Evolutionary conservation across 64 coral and sea anemone genomes (phyloP), one percentile per base, ranked within the genome.

Genomic region (Platygyra sinensis): DNA sequence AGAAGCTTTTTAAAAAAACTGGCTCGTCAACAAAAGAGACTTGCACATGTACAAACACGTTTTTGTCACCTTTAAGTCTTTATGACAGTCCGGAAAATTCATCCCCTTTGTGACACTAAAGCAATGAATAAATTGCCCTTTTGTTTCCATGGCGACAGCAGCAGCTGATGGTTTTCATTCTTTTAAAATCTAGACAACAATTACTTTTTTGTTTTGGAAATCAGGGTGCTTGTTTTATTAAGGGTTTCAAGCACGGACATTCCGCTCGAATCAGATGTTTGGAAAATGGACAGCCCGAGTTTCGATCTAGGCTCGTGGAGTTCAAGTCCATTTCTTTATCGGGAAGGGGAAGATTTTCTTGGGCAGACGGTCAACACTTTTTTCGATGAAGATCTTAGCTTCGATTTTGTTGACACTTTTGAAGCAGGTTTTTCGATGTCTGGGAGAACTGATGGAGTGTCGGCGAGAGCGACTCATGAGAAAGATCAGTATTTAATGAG

Each of bases 371-470:
- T 84, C 10, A 84, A 84, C 10, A 63, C 38, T 17, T 65, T 84
- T 10, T 22, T 69, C 12, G 81, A 84, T 51, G 81, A 84, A 20
- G 81, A 84, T 71, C 25, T 71, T 25, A 72, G 10, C 39, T 71
- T 84, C 81, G 81, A 84, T 51, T 69, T 84, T 50, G 3, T 84
- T 49, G 81, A 71, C 22, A 39, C 22, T 69, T 84, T 84, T 71
- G 81, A 31, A 84, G 62, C 9, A 49, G 63, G 31, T 15, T 71
- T 84, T 25, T 33, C 81, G 18, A 46, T 71, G 51, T 9, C 61
- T 71, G 62, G 36, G 38, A 50, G 28, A 19, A 25, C 62, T 25
- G 49, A 49, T 24, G 20, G 7, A 39, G 24, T 39, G 20, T 46
- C 32, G 81, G 38, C 62, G 19, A 11, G 33, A 84, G 19, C 20